These are phyloP conservation scores for Samia ricini DNA, from an alignment of 1,140 invertebrate species.

Conservation along the genomic window DNA sequence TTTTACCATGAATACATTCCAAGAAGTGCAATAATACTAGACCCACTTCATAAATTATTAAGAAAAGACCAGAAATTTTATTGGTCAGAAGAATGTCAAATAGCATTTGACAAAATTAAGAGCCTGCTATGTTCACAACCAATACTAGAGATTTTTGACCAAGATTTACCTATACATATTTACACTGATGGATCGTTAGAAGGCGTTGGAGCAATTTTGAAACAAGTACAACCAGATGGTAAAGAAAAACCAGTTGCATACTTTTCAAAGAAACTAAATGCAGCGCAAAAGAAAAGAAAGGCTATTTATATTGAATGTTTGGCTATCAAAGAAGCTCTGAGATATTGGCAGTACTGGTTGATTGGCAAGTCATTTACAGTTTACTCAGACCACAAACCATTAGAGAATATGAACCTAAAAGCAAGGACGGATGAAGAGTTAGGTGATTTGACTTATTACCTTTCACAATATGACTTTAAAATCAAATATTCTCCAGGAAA, in stretches of 20 bases:
- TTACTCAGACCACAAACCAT: background rate
- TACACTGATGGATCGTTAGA: background rate
- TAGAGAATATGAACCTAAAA: conserved; percentile 12
- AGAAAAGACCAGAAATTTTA: conserved; percentile 12
- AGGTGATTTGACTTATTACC: conserved; percentile 14
- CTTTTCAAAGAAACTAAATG: conserved; percentile 25
- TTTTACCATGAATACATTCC: background rate
- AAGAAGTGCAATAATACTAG: background rate
- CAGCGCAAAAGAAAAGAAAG: conserved; percentile 33
- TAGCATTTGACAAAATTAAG: conserved; percentile 32
- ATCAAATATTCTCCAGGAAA: conserved; percentile 21
- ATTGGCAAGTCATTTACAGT: conserved; percentile 8
- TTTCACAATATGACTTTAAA: conserved; percentile 18
- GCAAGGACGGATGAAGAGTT: background rate
- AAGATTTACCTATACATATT: conserved; percentile 25
- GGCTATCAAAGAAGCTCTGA: conserved; percentile 41
- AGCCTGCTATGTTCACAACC: conserved; percentile 33
- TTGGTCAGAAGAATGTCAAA: conserved; percentile 27
- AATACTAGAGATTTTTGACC: conserved; percentile 36
- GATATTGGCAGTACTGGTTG: conserved; percentile 48
- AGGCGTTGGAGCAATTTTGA: conserved; percentile 16
- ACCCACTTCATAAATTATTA: background rate
- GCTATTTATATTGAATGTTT: conserved; percentile 15
- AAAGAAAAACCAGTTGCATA: background rate
- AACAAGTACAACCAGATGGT: conserved; percentile 26